Conservation (phyloP, 2,113 vertebrate species). For the Miniopterus natalensis region DNA sequence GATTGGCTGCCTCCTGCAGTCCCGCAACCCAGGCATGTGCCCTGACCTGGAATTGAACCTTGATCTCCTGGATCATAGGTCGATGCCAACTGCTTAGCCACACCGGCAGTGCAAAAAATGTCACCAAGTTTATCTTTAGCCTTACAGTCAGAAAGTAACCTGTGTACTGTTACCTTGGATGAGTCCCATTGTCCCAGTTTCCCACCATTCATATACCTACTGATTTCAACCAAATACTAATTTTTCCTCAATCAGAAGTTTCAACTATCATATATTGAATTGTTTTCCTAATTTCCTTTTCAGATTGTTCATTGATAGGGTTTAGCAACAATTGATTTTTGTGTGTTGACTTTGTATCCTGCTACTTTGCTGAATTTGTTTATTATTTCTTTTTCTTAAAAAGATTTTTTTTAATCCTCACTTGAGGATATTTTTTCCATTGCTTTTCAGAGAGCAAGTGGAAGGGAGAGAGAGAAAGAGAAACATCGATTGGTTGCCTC, state of each 20-base stretch:
- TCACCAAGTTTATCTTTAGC: background rate
- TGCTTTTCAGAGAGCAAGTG: too few relatives aligned
- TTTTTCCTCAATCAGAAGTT: conserved; percentile 29
- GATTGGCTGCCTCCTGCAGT: too few relatives aligned
- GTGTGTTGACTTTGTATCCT: background rate
- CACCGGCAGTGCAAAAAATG: too few relatives aligned
- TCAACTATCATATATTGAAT: background rate
- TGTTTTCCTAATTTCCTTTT: background rate
- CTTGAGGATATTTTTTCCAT: too few relatives aligned
- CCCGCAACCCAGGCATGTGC: too few relatives aligned
- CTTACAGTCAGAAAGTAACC: background rate
- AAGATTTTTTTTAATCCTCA: too few relatives aligned
- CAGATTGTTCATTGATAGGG: background rate
- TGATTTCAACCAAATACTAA: background rate
- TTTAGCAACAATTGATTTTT: background rate
- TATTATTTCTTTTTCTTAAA: background rate
- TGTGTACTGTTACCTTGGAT: background rate
- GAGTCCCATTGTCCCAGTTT: background rate
- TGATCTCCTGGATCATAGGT: too few relatives aligned
- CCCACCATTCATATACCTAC: background rate
- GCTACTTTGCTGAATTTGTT: background rate
- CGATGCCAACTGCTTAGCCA: too few relatives aligned
- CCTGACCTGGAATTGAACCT: too few relatives aligned
- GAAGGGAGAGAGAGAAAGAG: too few relatives aligned
- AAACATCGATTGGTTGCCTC: too few relatives aligned